A percentile compares a stretch with the other conserved stretches of the same genome.
Evolutionary conservation across 2,113 vertebrate genomes (phyloP).

Genomic region (Pygoscelis adeliae): DNA sequence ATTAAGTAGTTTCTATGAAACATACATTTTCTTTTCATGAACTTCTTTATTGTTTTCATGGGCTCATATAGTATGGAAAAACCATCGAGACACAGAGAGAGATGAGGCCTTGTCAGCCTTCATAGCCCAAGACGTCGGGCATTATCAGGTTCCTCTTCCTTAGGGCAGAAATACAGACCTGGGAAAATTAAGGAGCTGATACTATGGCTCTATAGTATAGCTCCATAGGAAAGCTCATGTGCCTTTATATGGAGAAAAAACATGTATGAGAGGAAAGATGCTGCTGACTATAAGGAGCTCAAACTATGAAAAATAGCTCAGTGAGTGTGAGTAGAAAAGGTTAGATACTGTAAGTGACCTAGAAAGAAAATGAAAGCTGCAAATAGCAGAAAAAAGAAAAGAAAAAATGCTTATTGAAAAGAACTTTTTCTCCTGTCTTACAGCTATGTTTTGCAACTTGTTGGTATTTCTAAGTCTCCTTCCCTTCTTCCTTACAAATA

Average conservation of each 20-base stretch:
- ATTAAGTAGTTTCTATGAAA: neutral
- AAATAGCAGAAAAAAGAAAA: neutral
- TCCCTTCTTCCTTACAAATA: neutral
- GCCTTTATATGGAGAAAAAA: neutral
- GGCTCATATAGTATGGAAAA: neutral
- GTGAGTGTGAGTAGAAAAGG: neutral
- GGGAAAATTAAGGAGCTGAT: neutral
- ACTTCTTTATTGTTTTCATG: neutral
- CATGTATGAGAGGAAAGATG: neutral
- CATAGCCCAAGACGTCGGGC: neutral
- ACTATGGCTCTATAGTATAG: neutral
- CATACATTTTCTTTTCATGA: neutral
- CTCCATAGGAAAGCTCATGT: neutral
- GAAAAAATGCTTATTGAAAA: neutral
- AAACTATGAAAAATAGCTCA: neutral
- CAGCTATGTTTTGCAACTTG: neutral
- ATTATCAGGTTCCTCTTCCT: neutral
- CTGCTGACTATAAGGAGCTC: neutral
- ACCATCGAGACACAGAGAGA: fast-evolving
- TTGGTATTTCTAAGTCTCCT: neutral
- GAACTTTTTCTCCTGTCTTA: neutral
- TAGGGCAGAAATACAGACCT: neutral
- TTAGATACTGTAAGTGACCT: neutral
- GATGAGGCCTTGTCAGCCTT: neutral
- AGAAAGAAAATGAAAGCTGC: neutral